A percentile compares a stretch with the other conserved stretches of the same genome.
Evolutionary conservation across 2,113 vertebrate genomes (phyloP).

Genomic region (Progne subis): DNA sequence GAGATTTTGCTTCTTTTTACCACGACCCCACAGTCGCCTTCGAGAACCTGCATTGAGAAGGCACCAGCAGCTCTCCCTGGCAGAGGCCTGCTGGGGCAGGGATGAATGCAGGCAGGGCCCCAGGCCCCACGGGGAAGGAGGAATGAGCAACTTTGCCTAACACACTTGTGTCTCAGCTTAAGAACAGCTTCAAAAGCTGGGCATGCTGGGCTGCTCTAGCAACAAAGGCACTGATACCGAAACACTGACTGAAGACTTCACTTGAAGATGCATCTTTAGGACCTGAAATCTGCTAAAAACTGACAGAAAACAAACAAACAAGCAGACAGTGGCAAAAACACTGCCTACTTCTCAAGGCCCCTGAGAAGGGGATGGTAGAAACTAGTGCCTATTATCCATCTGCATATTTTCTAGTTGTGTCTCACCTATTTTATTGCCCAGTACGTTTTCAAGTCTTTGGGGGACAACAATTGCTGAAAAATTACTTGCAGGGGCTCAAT

Average conservation of each 20-base stretch:
- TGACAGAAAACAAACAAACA: background rate
- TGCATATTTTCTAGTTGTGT: background rate
- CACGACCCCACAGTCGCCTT: background rate
- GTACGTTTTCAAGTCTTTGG: background rate
- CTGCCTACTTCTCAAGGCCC: background rate
- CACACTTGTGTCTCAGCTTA: background rate
- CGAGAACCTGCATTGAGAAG: background rate
- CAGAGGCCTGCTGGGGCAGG: background rate
- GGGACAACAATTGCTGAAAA: background rate
- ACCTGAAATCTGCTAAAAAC: background rate
- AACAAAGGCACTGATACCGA: background rate
- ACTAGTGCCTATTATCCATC: background rate
- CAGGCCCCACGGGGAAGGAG: background rate
- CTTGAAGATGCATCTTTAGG: background rate
- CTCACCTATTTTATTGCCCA: background rate
- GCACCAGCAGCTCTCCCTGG: slow-evolving; percentile 11
- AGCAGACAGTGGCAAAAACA: background rate
- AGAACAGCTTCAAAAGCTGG: background rate
- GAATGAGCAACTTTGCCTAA: background rate
- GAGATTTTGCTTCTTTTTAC: slow-evolving; percentile 10
- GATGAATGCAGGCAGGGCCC: background rate
- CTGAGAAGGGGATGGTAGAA: background rate
- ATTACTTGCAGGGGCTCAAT: background rate
- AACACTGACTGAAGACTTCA: background rate
- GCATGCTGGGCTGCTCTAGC: slow-evolving; percentile 20